Conservation (phyloP, 35 echinoderm and acorn worm genomes). For the Lytechinus variegatus region DNA sequence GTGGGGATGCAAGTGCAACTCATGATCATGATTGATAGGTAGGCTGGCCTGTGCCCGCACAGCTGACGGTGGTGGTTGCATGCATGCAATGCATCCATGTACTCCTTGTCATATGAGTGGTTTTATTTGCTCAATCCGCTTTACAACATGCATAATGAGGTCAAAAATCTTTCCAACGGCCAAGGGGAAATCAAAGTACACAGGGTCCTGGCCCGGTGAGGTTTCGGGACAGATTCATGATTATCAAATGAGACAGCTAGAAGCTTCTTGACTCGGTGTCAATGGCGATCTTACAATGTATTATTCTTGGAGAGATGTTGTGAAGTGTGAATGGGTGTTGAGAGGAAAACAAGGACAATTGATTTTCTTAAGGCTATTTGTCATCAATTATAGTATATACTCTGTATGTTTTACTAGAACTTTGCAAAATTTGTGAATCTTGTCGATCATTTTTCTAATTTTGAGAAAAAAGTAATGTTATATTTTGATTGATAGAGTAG, state of each 20-base stretch:
- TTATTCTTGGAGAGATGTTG: not conserved
- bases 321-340: not conserved
- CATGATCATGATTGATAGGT: not conserved
- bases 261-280: not conserved
- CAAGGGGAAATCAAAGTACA: not conserved
- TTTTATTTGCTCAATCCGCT: conserved; percentile 20
- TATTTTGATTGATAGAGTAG: too few relatives aligned
- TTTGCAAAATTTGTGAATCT: too few relatives aligned
- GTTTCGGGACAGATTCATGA: not conserved
- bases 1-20: not conserved
- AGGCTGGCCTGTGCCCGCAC: not conserved
- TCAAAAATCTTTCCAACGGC: not conserved
- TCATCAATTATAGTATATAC: too few relatives aligned
- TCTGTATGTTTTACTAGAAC: too few relatives aligned
- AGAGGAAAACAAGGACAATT: too few relatives aligned
- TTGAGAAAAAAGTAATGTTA: too few relatives aligned
- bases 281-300: not conserved
- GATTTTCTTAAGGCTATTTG: too few relatives aligned
- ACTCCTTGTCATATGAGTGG: not conserved
- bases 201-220: not conserved
- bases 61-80: not conserved
- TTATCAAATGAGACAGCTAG: not conserved
- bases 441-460: too few relatives aligned
- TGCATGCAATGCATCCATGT: not conserved
- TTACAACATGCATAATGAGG: conserved; percentile 11